Conservation (phyloP, 2,888 invertebrate genomes). For the Pyrrhia umbra region DNA sequence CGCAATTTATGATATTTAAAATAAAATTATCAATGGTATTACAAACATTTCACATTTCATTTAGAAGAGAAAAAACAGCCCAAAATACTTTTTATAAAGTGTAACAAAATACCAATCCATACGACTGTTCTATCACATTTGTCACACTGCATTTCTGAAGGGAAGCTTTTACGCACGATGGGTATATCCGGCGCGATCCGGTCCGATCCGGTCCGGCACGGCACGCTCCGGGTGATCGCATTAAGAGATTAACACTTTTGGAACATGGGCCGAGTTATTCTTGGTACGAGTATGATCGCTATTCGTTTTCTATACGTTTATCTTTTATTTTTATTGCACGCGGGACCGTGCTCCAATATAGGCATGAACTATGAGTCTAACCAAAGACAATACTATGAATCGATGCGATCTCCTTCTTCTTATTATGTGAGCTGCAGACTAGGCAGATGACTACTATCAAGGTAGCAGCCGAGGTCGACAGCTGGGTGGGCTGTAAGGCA, state of each 20-base stretch:
- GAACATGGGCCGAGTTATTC: conserved; percentile 18
- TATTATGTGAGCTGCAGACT: too few relatives aligned
- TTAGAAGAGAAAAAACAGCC: not conserved
- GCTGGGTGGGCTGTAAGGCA: too few relatives aligned
- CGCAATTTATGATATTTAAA: too few relatives aligned
- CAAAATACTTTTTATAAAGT: not conserved
- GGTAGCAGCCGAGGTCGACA: too few relatives aligned
- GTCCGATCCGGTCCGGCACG: conserved; percentile 3
- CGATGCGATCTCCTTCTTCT: too few relatives aligned
- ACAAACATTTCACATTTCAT: not conserved
- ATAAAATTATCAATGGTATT: too few relatives aligned
- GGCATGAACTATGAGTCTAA: not conserved
- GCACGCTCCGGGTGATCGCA: conserved; percentile 27
- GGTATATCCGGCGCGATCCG: conserved; percentile 32
- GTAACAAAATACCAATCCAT: not conserved
- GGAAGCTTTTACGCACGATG: conserved; percentile 49
- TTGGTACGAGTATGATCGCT: not conserved
- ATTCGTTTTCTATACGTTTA: not conserved
- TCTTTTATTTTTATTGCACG: not conserved
- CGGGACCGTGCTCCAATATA: not conserved
- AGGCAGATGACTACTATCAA: too few relatives aligned
- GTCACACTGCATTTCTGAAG: conserved; percentile 12
- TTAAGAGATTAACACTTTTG: conserved; percentile 49
- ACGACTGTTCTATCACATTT: conserved; percentile 11
- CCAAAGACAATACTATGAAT: not conserved